A percentile compares a stretch with the other conserved stretches of the same genome.
These are phyloP conservation scores for Australoheros scitulus DNA, from an alignment of 2,113 vertebrate species.

Conservation along the genomic window DNA sequence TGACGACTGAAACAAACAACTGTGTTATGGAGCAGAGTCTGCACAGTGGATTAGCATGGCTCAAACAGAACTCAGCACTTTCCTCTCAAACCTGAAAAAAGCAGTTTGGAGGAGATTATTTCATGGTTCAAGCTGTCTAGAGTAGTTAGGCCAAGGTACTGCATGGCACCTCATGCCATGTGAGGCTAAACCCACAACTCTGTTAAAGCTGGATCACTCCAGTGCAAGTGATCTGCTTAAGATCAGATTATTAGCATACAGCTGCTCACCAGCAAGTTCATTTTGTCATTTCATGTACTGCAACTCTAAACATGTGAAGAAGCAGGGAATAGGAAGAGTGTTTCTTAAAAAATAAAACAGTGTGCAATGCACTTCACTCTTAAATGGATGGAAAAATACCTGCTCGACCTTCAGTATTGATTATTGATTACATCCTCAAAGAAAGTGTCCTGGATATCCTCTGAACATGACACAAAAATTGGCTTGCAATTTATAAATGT, in stretches of 20 bases:
- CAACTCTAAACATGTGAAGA: neutral
- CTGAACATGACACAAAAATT: neutral
- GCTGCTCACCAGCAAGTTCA: neutral
- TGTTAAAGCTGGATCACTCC: neutral
- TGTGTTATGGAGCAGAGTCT: neutral
- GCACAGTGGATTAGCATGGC: slow-evolving; percentile 44
- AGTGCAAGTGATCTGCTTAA: neutral
- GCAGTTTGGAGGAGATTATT: slow-evolving; percentile 53
- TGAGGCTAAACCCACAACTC: slow-evolving; percentile 15
- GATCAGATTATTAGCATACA: neutral
- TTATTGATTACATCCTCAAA: neutral
- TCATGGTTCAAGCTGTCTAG: slow-evolving; percentile 36
- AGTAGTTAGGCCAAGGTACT: slow-evolving; percentile 46
- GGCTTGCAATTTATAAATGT: too few species aligned
- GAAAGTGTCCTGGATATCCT: neutral
- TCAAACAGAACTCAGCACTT: slow-evolving; percentile 44
- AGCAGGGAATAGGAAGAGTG: neutral
- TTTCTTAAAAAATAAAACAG: neutral
- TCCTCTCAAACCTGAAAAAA: slow-evolving; percentile 58
- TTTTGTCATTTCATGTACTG: neutral
- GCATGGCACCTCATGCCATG: slow-evolving; percentile 13
- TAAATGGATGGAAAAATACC: neutral
- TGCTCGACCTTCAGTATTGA: neutral
- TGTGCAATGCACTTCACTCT: neutral
- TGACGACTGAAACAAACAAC: slow-evolving; percentile 13